Evolutionary conservation across 2,888 invertebrate genomes (phyloP), one percentile per base, ranked within the genome.

Genomic region (Trisateles emortualis): DNA sequence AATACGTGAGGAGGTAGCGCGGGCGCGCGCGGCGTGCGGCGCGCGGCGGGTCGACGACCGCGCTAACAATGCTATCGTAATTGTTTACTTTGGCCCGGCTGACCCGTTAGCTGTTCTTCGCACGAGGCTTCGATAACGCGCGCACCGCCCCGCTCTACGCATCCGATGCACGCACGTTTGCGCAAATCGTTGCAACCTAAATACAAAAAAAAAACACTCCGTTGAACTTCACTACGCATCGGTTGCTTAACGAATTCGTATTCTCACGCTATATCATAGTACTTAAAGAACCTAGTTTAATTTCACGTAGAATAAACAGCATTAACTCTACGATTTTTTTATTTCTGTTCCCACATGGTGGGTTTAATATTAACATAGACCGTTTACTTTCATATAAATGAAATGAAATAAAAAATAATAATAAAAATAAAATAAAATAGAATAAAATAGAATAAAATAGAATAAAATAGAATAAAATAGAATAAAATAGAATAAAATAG

Each of bases 11-110:
- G 57, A 55, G 53, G 5, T 26, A 68, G 26, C 26, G 26, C 26
- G 11, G 63, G 59, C 54, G 68, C 56, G 11, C 61, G 59, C 54
- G 68, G 55, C 56, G 59, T 61, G 62, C 57, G 59, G 51, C 59
- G 56, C 38, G 41, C 39, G 45, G 55, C 59, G 52, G 70, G 63
- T 59, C 53, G 69, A 54, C 61, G 60, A 63, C 59, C 59, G 71
- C 73, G 64, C 68, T 65, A 79, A 87, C 88, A 86, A 86, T 86
- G 83, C 81, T 86, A 87, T 86, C 86, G 86, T 81, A 84, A 87
- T 88, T 90, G 88, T 90, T 89, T 90, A 87, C 87, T 81, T 79
- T 84, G 79, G 78, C 80, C 79, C 75, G 81, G 53, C 70, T 79
- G 83, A 80, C 86, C 86, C 84, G 76, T 78, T 83, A 83, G 68